A percentile compares a stretch with the other conserved stretches of the same genome.
Evolutionary conservation across 2,113 vertebrate genomes (phyloP).

Genomic region (Actinemys pallida): DNA sequence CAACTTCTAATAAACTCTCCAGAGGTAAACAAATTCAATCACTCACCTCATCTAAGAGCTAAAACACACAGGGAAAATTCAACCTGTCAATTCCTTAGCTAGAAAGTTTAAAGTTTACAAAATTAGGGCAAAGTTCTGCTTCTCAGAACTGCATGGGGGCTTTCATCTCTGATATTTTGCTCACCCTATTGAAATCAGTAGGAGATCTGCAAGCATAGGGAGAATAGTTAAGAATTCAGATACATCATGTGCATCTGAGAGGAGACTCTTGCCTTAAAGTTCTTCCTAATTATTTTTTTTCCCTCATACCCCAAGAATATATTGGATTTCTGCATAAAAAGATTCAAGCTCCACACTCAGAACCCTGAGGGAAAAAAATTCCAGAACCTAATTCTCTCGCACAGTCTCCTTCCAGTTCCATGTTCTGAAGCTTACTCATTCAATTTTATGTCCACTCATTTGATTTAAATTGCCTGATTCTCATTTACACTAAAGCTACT

Average conservation of each 20-base stretch:
- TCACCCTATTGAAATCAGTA: background rate
- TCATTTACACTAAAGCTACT: background rate
- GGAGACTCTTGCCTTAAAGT: background rate
- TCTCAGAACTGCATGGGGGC: background rate
- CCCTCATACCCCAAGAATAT: background rate
- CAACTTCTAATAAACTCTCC: background rate
- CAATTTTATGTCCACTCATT: background rate
- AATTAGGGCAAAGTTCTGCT: background rate
- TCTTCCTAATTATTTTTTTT: background rate
- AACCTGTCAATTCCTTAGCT: background rate
- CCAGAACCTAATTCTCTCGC: background rate
- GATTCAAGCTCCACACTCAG: background rate
- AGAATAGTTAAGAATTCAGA: background rate
- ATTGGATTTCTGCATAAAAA: background rate
- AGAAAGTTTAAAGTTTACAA: background rate
- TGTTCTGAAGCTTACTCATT: background rate
- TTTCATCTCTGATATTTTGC: background rate
- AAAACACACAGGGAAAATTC: background rate
- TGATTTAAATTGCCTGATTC: background rate
- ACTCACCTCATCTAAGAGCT: rapidly evolving
- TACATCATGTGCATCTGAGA: background rate
- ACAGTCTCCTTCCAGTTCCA: background rate
- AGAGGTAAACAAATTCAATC: background rate
- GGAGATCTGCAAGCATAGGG: background rate
- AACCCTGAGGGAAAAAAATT: background rate